Evolutionary conservation across 2,797 vertebrate genomes (phyloP).

Genomic region (Mormyrops attenuatus): DNA sequence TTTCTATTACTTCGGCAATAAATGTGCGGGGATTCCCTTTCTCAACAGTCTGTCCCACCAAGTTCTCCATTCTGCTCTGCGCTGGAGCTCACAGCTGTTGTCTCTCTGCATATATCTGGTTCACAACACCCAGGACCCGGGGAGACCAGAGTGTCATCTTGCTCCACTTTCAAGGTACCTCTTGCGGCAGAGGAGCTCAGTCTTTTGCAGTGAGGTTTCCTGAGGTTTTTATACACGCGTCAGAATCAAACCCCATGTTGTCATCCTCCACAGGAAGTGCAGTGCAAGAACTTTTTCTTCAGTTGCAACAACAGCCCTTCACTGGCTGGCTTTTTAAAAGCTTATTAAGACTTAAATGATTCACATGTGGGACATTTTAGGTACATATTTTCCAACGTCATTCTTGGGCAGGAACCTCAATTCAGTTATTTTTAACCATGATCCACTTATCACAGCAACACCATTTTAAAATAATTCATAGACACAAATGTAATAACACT

Average conservation of each 20-base stretch:
- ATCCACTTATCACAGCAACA: neutral
- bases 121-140: neutral
- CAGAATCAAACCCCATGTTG: neutral
- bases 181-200: neutral
- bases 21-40: conserved; percentile 7
- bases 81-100: neutral
- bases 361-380: too few relatives aligned
- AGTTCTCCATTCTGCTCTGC: neutral
- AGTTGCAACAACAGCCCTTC: neutral
- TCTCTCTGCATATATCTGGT: neutral
- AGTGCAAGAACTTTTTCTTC: neutral
- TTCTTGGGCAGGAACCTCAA: neutral
- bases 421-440: neutral
- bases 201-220: neutral
- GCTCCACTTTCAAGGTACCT: neutral
- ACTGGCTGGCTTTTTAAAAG: neutral
- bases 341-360: neutral
- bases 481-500: neutral
- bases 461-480: neutral
- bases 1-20: neutral
- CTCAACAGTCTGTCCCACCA: neutral
- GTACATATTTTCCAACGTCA: neutral
- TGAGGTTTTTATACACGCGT: neutral
- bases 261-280: neutral
- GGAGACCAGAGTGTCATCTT: neutral